Evolutionary conservation across 2,888 invertebrate species (phyloP), one percentile per base, ranked within the genome.

Genomic region (Hartigia nigra): DNA sequence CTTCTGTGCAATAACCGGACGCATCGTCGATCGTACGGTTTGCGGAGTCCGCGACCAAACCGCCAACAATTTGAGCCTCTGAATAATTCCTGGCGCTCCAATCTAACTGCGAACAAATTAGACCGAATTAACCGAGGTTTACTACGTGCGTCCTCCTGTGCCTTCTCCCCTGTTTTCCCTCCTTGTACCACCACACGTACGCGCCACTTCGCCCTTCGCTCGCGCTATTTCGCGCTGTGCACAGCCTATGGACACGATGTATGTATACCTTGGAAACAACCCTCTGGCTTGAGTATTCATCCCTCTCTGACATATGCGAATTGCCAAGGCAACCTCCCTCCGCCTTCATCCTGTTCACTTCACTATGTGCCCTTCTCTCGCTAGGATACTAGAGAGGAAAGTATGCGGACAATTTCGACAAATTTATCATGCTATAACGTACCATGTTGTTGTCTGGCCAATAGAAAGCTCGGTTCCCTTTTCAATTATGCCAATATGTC

Each of bases 21-120:
- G 34, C 75, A 37, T 31, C 35, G 31, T 37, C n/a, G n/a, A 75
- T 75, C 36, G 35, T 37, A n/a, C 37, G 35, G 75, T 87, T 87
- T 85, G 84, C 87, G 87, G 88, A 87, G 86, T 87, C 85, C 87
- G 88, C 87, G 86, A 23, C 86, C 87, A 90, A 31, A 31, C 89
- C 90, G 84, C 89, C 88, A 90, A 90, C 89, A 89, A 89, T 89
- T 90, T 88, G 85, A 88, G 87, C 88, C 89, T 86, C 89, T 89
- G 89, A 89, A 90, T 90, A 90, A 90, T 90, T 90, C 89, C 88
- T 86, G 86, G 86, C 90, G 87, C 87, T 90, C 89, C 89, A 87
- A 90, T 90, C 90, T 90, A 89, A 90, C 90, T 90, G 87, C 88
- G 88, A 89, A 90, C 89, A 89, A 90, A 90, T 90, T 90, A 89